Base-by-base conservation (phyloP, 2,113 vertebrate genomes). In the Mystacornis crossleyi region DNA sequence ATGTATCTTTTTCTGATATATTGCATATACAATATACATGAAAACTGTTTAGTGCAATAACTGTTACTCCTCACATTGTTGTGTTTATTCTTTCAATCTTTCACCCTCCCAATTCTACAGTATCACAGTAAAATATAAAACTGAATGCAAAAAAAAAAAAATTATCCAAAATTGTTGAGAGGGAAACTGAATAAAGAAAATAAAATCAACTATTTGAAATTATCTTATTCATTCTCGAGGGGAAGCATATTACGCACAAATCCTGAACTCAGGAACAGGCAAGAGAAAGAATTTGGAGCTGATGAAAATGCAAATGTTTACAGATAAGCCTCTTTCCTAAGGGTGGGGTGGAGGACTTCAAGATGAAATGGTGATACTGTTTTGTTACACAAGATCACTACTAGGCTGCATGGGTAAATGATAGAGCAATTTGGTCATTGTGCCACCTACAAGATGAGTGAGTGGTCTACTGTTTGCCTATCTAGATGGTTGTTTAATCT, bases 231-330 rank as follows among this genome's bases (percentile, higher is more conserved):
- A 25, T 85, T 96, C 38, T 53, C 16, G 8, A 67, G 33, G 61
- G 51, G 50, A 95, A 79, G 73, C 8, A 34, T 8, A 36, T 38
- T 61, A 64, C n/a, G 31, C 9, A 48, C n/a, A 74, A 81, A 65
- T 74, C 26, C 18, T 13, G 33, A 89, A 34, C 19, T 93, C 58
- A 34, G 2, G 3, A 88, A 54, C 17, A 70, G 51, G 31, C 28
- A 50, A 66, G 42, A 64, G 53, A 72, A 95, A 90, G 77, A 91
- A 84, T 77, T 90, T 25, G 6, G 51, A 53, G 36, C 38, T 77
- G 87, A 95, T 94, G 93, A 86, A 93, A 85, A 53, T 40, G 38
- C 66, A 86, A 91, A 82, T 67, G 36, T 53, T 91, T 87, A 53
- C 40, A 81, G 86, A 87, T 50, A 91, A 40, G 18, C 58, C 58